Percentiles rank a stretch among this genome's conserved stretches.
Conservation (phyloP, 2,113 vertebrate genomes). For the Catharus minimus region DNA sequence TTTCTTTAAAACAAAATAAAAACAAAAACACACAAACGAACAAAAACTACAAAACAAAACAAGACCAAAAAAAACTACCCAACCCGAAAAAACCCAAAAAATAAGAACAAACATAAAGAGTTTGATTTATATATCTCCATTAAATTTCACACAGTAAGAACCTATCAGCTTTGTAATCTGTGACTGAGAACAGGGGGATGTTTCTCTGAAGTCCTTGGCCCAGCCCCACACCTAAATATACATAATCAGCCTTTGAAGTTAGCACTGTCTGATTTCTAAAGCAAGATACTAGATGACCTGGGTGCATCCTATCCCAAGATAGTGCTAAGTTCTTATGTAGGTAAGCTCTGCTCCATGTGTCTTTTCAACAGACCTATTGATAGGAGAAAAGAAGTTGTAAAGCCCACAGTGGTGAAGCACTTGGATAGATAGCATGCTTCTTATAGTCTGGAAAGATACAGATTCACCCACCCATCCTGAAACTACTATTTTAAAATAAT, state of each 20-base stretch:
- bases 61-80: too few relatives aligned
- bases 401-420: background rate
- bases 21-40: background rate
- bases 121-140: background rate
- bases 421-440: background rate
- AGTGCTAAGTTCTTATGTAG: background rate
- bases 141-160: background rate
- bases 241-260: background rate
- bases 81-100: too few relatives aligned
- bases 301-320: background rate
- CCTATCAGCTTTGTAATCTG: background rate
- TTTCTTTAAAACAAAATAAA: background rate
- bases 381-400: background rate
- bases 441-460: background rate
- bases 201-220: background rate
- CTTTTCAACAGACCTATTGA: background rate
- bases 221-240: fast-evolving
- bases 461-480: background rate
- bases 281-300: background rate
- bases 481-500: background rate
- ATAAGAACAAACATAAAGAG: background rate
- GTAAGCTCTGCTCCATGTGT: background rate
- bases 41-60: background rate
- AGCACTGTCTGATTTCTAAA: background rate
- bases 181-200: background rate